phyloP scores from a whole-genome alignment of 2,113 vertebrate genomes.

The Strigops habroptila region DNA sequence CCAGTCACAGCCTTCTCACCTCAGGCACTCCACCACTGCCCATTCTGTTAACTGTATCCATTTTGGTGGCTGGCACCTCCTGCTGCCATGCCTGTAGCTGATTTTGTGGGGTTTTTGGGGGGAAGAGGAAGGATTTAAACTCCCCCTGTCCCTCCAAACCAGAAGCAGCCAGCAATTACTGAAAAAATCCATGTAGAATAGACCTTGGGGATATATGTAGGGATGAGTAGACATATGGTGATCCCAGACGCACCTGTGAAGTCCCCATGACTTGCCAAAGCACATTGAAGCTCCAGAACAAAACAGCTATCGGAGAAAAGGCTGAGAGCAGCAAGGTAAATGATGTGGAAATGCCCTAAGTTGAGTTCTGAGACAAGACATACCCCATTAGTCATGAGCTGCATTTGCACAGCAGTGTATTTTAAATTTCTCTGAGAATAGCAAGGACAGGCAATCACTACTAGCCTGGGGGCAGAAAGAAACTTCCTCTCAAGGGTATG shows the following conservation, averaged over 20 bases:
- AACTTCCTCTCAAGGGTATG: neutral
- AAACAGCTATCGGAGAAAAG: neutral
- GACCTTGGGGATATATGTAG: neutral
- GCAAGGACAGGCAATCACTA: neutral
- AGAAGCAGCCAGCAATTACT: neutral
- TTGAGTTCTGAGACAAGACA: neutral
- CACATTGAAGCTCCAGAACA: neutral
- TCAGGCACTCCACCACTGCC: neutral
- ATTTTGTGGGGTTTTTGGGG: fast-evolving
- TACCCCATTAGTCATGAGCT: neutral
- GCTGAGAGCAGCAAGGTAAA: neutral
- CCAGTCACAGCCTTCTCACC: neutral
- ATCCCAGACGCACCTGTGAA: neutral
- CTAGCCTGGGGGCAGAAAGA: neutral
- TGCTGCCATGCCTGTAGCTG: neutral
- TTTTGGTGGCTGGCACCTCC: neutral
- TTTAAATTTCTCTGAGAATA: neutral
- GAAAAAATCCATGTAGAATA: neutral
- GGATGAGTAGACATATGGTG: neutral
- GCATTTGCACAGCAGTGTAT: neutral
- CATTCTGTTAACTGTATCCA: neutral
- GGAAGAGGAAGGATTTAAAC: neutral
- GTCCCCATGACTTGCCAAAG: neutral
- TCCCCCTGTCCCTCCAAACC: neutral
- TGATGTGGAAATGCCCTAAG: neutral